Base-by-base conservation (phyloP, 2,888 invertebrate genomes). In the Apeira syringaria region DNA sequence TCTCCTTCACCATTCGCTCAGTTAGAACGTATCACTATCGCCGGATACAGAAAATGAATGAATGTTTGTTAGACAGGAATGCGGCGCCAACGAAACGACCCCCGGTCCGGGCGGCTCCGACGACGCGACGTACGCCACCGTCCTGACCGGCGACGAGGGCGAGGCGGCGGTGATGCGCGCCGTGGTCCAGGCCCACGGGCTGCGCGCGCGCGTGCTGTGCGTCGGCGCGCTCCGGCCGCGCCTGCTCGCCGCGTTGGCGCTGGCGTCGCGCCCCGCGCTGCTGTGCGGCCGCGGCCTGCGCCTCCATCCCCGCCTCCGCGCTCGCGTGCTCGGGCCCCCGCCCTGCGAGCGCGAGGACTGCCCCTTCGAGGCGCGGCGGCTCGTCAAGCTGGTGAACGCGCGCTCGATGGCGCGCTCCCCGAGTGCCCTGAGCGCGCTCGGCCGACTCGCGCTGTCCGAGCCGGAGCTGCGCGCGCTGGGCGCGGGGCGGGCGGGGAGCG, bases 321-420 rank as follows among this genome's bases (percentile, higher is more conserved):
- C 59, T 0, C 36, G 22, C 10, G 8, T 53, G 4, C 71, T 82
- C 6, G 81, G 75, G 5, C 77, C 80, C 5, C 81, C 84, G 29
- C 76, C 82, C 1, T 84, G 85, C 47, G 38, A 34, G 13, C 31
- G 45, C 18, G 57, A 59, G 7, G 50, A 56, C 6, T 85, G 87
- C 49, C 71, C 79, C 3, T 87, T 84, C 53, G 87, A 86, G 42
- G 70, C 80, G 11, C 71, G 76, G 4, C 78, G 84, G 1, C 60
- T 83, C 22, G 56, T 79, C 11, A 85, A 81, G 47, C 47, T 80
- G 15, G 77, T 70, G 2, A 74, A 80, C 53, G 71, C 64, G n/a
- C 68, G 68, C n/a, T 60, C 61, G 1, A 52, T 83, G 11, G 72
- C 71, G 3, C 64, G 63, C 8, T 66, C 67, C 6, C 74, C 74